Evolutionary conservation across 1,140 invertebrate species (phyloP).

Genomic region (Hycleus cichorii): DNA sequence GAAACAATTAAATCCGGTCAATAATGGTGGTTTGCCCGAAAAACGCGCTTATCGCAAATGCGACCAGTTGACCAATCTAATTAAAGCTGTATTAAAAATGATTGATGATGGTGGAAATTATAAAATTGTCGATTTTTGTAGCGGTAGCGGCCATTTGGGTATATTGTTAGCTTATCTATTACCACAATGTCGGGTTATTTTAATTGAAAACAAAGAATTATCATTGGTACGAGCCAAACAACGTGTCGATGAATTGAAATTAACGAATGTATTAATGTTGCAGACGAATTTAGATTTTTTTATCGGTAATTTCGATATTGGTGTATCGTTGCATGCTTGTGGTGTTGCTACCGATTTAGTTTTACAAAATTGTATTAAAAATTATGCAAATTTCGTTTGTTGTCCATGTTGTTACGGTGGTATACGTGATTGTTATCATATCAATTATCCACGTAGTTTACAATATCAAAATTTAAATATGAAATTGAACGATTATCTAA

Average conservation of each 20-base stretch:
- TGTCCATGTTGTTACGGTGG: constrained; percentile 95
- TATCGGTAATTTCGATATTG: constrained; percentile 69
- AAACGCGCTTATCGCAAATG: constrained; percentile 70
- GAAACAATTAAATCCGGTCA: constrained; percentile 62
- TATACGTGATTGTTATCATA: constrained; percentile 63
- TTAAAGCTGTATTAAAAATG: constrained; percentile 66
- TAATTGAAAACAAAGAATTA: constrained; percentile 90
- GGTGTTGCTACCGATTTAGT: constrained; percentile 92
- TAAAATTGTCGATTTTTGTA: constrained; percentile 89
- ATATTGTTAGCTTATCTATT: constrained; percentile 75
- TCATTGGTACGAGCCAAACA: constrained; percentile 69
- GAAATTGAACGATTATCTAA: constrained; percentile 51
- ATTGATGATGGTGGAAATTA: constrained; percentile 41
- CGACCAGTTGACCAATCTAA: constrained; percentile 83
- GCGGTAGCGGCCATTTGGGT: constrained; percentile 87
- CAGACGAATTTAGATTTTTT: constrained; percentile 87
- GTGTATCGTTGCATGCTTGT: constrained; percentile 86
- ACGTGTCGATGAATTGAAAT: constrained; percentile 57
- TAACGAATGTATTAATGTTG: constrained; percentile 73
- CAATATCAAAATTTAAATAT: constrained; percentile 42
- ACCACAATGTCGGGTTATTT: constrained; percentile 65
- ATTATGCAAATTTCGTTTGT: constrained; percentile 74
- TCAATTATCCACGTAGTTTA: constrained; percentile 65
- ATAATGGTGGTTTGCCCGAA: constrained; percentile 65
- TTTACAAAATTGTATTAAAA: constrained; percentile 70